Base-by-base conservation (phyloP, 2,888 invertebrate genomes). In the Cheilosia vulpina region DNA sequence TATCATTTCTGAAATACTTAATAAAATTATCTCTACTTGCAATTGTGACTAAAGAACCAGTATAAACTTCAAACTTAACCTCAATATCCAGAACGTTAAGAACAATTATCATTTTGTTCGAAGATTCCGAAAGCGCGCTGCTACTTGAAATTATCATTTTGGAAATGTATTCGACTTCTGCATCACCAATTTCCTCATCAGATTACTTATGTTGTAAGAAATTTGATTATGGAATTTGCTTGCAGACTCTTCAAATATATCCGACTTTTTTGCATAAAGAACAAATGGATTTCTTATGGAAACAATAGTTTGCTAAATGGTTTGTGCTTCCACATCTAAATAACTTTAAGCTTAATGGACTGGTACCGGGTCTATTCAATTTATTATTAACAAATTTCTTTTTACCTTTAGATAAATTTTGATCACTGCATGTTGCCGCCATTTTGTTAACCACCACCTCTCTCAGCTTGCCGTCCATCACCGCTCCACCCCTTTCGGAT, bases 251-350 rank as follows among this genome's bases (percentile, higher is more conserved):
- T 62, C 45, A 15, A 4, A 62, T 27, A 11, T 62, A 17, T n/a
- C 62, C 62, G 13, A 17, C 17, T 31, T 63, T 63, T 27, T 27
- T 31, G n/a, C 62, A 63, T 9, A 47, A n/a, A 13, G 62, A 63
- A 11, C 62, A 62, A 43, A 45, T 13, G n/a, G 27, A 6, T 27
- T 27, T 27, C 6, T 27, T 6, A 27, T 27, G 27, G 1, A 27
- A 27, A 1, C 5, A 27, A 6, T 6, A 5, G 27, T 27, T 27
- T 27, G 6, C 27, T 27, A 27, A 27, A 6, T 27, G 27, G 27
- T 27, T 27, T 27, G 27, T 27, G 27, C 6, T 27, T 27, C 27
- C 27, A 27, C 27, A 27, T 5, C 24, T 24, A 24, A 24, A 24
- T 4, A 0, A 24, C 24, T 4, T 24, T 24, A 5, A 24, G 5